Base-by-base conservation (phyloP, 2,888 invertebrate genomes). In the Caenorhabditis sulstoni region DNA sequence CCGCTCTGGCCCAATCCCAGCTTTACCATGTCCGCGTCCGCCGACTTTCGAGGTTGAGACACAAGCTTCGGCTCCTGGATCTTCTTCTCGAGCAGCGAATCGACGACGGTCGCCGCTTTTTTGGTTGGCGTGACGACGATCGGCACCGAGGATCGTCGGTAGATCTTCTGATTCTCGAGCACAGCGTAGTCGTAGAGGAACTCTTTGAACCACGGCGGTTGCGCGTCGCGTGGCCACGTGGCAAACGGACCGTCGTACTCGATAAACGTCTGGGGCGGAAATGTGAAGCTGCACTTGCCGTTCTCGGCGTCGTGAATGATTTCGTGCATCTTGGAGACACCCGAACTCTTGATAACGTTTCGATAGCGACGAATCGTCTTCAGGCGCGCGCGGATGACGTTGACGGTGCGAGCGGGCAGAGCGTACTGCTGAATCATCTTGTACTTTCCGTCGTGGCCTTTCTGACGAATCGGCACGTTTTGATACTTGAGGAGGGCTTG, bases 221-320 rank as follows among this genome's bases (percentile, higher is more conserved):
- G 70, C 18, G 35, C 50, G 14, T 65, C 55, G 0, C 1, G 0
- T 0, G 80, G 75, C 80, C 80, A 80, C 20, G 37, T 22, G n/a
- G 22, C 2, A 1, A 80, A 57, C 4, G 57, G 12, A 8, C 41
- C n/a, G 29, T 29, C 7, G 29, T 29, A 7, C 1, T 65, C 58
- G n/a, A 50, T 18, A 14, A 12, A 5, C 12, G 5, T 22, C 20
- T 47, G 58, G 12, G 16, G 8, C 9, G 52, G 62, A 1, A 80
- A 1, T 14, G 53, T 16, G 9, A 76, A 5, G 1, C 52, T 57
- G 14, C 62, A 76, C 3, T 57, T 23, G 49, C 80, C 80, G 41
- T 58, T 16, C 11, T 76, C 80, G 8, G 80, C 80, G 53, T 67
- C 62, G 64, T 74, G 52, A n/a, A 79, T 62, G 7, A 79, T 73